Evolutionary conservation across 2,113 vertebrate genomes (phyloP).

Genomic region (Hyperopisus bebe): DNA sequence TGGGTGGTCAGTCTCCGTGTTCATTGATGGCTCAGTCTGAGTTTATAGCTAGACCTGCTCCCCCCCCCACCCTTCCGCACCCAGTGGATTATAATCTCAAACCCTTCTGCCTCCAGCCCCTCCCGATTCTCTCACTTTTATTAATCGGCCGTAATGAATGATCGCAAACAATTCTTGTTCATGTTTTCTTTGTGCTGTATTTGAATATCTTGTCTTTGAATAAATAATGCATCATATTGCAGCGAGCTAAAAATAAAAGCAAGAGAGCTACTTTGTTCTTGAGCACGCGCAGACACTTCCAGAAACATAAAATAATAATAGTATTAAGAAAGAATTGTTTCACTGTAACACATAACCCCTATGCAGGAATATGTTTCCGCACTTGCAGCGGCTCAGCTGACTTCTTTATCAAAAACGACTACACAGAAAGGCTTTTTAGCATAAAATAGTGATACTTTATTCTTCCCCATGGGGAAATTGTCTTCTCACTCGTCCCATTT

Average conservation of each 20-base stretch:
- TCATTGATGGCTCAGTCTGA: not conserved
- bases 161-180: not conserved
- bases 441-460: not conserved
- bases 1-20: not conserved
- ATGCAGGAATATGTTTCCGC: not conserved
- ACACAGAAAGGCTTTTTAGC: not conserved
- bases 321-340: not conserved
- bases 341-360: not conserved
- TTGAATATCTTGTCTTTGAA: not conserved
- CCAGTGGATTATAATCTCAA: conserved; percentile 12
- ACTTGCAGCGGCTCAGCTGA: not conserved
- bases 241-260: not conserved
- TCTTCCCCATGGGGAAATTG: not conserved
- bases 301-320: not conserved
- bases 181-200: not conserved
- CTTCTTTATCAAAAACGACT: not conserved
- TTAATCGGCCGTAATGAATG: conserved; percentile 10
- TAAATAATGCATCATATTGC: conserved; percentile 1
- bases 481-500: not conserved
- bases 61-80: not conserved
- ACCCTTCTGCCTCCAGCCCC: not conserved
- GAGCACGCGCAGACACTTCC: not conserved
- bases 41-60: not conserved
- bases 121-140: conserved; percentile 7
- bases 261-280: not conserved